Conservation (phyloP, 2,797 vertebrate species). For the Falco berigora region DNA sequence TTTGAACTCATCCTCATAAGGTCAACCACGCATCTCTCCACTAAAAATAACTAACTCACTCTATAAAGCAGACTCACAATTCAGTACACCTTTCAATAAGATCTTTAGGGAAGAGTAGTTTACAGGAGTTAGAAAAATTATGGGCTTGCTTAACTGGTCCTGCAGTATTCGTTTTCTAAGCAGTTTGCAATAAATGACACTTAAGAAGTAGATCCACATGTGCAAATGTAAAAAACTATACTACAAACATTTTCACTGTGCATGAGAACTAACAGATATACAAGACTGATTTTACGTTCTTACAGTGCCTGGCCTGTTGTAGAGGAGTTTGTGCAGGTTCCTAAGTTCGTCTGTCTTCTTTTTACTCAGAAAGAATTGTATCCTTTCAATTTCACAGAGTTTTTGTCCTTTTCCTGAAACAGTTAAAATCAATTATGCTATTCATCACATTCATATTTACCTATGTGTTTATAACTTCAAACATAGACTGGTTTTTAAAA, state of each 20-base stretch:
- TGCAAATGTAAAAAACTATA: background rate
- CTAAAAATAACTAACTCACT: background rate
- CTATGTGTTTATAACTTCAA: background rate
- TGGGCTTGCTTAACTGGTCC: background rate
- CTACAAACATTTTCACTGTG: background rate
- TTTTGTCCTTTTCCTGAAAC: conserved; percentile 86
- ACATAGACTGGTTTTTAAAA: background rate
- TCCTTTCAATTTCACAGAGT: conserved; percentile 90
- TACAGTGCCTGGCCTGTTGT: conserved; percentile 93
- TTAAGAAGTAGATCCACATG: background rate
- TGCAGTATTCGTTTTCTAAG: background rate
- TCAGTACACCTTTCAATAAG: background rate
- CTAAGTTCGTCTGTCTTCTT: conserved; percentile 90
- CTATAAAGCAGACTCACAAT: background rate
- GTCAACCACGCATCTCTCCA: background rate
- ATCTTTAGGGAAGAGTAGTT: background rate
- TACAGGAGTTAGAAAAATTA: background rate
- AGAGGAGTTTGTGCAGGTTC: conserved; percentile 90
- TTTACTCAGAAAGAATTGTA: conserved; percentile 86
- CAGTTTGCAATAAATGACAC: background rate
- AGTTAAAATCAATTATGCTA: background rate
- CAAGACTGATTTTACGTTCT: conserved; percentile 4
- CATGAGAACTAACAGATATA: background rate
- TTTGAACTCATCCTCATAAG: background rate
- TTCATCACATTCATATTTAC: background rate